These are phyloP conservation scores for Aphelocoma coerulescens DNA, from an alignment of 2,113 vertebrate genomes.

Conservation along the genomic window DNA sequence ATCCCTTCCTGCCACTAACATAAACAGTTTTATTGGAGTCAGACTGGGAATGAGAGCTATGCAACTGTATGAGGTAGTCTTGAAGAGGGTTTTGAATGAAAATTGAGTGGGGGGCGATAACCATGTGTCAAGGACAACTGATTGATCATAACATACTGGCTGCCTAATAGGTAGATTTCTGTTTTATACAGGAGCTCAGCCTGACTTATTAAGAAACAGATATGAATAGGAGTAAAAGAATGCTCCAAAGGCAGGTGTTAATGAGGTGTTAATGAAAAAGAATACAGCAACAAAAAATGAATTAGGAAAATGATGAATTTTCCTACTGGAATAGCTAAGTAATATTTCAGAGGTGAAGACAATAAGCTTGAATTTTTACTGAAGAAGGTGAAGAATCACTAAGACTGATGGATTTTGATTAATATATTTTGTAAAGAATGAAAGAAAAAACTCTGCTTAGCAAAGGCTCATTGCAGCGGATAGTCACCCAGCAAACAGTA, in stretches of 20 bases:
- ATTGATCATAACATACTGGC: neutral
- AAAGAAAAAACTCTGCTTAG: neutral
- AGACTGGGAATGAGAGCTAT: neutral
- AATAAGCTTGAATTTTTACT: neutral
- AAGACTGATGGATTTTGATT: neutral
- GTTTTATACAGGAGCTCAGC: neutral
- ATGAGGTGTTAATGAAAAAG: neutral
- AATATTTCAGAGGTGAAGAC: neutral
- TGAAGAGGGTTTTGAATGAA: neutral
- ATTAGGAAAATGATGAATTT: neutral
- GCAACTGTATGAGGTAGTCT: neutral
- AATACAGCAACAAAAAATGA: neutral
- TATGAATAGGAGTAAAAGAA: neutral
- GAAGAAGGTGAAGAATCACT: neutral
- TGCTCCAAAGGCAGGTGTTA: neutral
- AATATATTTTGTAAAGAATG: neutral
- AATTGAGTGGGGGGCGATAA: neutral
- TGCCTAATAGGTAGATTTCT: neutral
- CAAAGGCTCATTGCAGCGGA: neutral
- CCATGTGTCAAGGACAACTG: neutral
- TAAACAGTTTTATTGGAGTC: neutral
- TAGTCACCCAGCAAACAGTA: neutral
- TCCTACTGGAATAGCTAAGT: neutral
- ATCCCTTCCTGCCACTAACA: neutral
- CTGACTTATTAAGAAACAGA: neutral